These are phyloP conservation scores for Calyptomena viridis DNA, from an alignment of 2,113 vertebrate species.

Conservation along the genomic window DNA sequence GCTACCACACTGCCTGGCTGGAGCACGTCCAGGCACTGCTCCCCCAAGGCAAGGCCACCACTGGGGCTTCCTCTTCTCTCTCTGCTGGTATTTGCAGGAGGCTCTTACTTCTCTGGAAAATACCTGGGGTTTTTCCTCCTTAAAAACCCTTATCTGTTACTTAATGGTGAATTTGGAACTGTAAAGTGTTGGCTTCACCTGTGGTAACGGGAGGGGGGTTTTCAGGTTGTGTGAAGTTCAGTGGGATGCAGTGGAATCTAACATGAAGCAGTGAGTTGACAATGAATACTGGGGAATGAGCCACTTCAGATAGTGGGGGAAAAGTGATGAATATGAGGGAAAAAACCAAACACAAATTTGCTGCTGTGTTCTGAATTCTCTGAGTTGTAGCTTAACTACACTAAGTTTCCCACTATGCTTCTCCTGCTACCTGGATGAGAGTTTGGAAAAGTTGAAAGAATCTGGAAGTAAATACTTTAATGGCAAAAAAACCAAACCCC, in stretches of 20 bases:
- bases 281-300: not conserved
- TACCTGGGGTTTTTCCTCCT: fast-evolving
- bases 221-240: not conserved
- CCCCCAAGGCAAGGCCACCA: too few relatives aligned
- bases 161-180: not conserved
- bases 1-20: slow-evolving; percentile 98
- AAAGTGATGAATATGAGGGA: not conserved
- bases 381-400: not conserved
- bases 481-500: fast-evolving
- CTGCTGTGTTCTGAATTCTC: not conserved
- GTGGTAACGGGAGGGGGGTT: not conserved
- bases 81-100: not conserved
- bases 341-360: not conserved
- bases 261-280: not conserved
- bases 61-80: too few relatives aligned
- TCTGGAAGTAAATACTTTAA: not conserved
- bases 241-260: not conserved
- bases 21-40: slow-evolving; percentile 87
- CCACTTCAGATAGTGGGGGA: not conserved
- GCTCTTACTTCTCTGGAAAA: not conserved
- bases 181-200: not conserved
- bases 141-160: not conserved
- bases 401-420: not conserved
- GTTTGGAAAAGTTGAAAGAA: not conserved
- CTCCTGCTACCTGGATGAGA: not conserved